Evolutionary conservation across 2,113 vertebrate species (phyloP).

Genomic region (Marcusenius ussheri): DNA sequence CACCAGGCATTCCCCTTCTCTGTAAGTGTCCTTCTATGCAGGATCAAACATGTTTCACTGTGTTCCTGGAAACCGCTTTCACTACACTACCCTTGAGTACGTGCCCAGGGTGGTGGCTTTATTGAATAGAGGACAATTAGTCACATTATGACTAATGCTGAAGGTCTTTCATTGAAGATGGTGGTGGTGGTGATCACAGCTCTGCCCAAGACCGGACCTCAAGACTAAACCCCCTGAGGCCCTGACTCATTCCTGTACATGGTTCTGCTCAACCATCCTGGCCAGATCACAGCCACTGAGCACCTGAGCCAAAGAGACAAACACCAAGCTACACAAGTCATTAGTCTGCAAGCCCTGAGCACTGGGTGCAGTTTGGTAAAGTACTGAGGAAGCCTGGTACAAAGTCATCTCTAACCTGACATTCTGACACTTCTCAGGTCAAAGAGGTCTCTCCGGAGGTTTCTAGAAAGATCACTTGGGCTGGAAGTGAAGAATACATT

Average conservation of each 20-base stretch:
- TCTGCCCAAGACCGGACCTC: background rate
- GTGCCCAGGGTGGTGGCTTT: background rate
- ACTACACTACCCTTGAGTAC: background rate
- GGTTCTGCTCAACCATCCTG: background rate
- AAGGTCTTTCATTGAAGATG: background rate
- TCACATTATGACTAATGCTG: slow-evolving; percentile 1
- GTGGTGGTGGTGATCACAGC: background rate
- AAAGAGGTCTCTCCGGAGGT: background rate
- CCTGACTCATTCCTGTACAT: background rate
- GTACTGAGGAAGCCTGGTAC: background rate
- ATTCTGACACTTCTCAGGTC: background rate
- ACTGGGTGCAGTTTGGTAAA: background rate
- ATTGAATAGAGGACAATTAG: background rate
- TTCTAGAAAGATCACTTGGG: background rate
- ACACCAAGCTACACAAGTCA: background rate
- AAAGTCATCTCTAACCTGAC: background rate
- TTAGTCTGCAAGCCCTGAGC: background rate
- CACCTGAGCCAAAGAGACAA: background rate
- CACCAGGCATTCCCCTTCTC: background rate
- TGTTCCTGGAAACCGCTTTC: background rate
- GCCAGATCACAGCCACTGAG: background rate
- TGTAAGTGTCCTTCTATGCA: background rate
- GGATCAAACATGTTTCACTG: background rate
- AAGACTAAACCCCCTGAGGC: background rate
- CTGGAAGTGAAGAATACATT: background rate